Percentiles rank a stretch among this genome's conserved stretches.
These are phyloP conservation scores for Falco concolor DNA, from an alignment of 2,797 vertebrate genomes.

Conservation along the genomic window DNA sequence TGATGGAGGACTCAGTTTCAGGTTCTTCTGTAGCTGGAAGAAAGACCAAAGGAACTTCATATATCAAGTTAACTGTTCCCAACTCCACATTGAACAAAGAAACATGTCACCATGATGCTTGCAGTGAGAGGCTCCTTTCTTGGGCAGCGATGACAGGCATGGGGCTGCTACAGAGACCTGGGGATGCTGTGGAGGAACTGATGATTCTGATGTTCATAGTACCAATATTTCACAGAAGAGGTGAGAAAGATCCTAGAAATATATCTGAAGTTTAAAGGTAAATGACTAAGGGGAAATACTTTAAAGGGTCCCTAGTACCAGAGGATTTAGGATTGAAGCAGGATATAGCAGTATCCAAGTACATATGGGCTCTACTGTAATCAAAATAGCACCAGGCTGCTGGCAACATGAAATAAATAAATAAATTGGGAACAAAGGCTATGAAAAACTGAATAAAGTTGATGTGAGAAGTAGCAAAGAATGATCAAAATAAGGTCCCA, in stretches of 20 bases:
- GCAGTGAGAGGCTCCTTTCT: not conserved
- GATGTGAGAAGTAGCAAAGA: not conserved
- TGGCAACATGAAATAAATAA: not conserved
- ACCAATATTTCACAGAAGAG: not conserved
- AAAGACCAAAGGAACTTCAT: not conserved
- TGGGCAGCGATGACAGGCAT: not conserved
- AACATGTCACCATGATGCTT: not conserved
- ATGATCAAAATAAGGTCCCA: not conserved
- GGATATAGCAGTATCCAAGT: not conserved
- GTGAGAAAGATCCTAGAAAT: not conserved
- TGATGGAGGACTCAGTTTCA: not conserved
- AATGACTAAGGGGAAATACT: not conserved
- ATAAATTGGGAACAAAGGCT: not conserved
- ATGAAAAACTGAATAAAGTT: not conserved
- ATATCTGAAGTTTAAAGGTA: not conserved
- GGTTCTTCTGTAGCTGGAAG: not conserved
- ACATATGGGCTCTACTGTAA: not conserved
- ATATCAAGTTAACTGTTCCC: not conserved
- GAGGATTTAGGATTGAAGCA: not conserved
- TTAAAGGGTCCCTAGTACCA: not conserved
- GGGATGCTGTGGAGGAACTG: not conserved
- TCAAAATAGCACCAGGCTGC: not conserved
- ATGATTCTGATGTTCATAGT: not conserved
- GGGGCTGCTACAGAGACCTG: not conserved
- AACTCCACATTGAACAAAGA: not conserved